Evolutionary conservation across 2,888 invertebrate species (phyloP).

Genomic region (Campopleginae sp.): DNA sequence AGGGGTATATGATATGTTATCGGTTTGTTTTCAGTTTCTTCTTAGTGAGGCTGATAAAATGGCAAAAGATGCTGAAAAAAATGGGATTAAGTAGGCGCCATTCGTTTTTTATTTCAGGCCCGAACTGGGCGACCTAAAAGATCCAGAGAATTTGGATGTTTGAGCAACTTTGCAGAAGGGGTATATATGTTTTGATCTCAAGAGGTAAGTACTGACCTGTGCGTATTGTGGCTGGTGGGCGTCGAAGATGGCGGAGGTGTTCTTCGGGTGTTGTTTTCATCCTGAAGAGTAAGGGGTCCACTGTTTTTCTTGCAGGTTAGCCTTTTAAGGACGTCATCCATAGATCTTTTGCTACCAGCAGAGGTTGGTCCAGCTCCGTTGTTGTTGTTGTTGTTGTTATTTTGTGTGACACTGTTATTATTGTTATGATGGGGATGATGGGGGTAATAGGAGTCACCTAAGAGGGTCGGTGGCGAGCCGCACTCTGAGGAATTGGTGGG

Average conservation of each 20-base stretch:
- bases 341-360: conserved; percentile 90
- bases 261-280: conserved; percentile 89
- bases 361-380: conserved; percentile 86
- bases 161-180: too few species aligned
- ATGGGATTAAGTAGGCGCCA: conserved; percentile 21
- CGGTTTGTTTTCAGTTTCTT: too few species aligned
- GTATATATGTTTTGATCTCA: too few species aligned
- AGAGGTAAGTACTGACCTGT: conserved; percentile 78
- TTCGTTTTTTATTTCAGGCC: too few species aligned
- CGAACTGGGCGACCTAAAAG: too few species aligned
- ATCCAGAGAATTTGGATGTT: too few species aligned
- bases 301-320: conserved; percentile 94
- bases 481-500: conserved; percentile 14
- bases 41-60: too few species aligned
- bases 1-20: too few species aligned
- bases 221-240: conserved; percentile 82
- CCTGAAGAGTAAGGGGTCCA: conserved; percentile 90
- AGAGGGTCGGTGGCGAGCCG: conserved; percentile 85
- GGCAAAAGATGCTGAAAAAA: not conserved
- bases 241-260: conserved; percentile 85
- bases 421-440: conserved; percentile 84
- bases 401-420: conserved; percentile 78
- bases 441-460: conserved; percentile 87
- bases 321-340: conserved; percentile 96
- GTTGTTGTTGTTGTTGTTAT: conserved; percentile 79